phyloP scores from a whole-genome alignment of 2,113 vertebrate genomes.

The Siphamia tubifer region DNA sequence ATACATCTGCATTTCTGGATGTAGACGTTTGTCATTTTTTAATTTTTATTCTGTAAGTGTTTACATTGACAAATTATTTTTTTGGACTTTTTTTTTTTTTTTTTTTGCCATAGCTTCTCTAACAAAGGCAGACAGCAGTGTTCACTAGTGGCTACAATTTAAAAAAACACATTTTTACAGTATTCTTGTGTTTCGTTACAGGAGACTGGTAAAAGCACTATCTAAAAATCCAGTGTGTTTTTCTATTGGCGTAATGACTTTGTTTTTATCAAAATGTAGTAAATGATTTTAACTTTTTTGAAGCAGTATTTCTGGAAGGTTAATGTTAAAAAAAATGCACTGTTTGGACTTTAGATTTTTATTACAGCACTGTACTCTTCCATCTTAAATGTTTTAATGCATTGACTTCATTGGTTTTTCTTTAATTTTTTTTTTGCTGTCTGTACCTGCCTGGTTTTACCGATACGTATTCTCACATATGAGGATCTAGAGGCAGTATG shows the following conservation, averaged over 20 bases:
- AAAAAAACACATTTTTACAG: neutral
- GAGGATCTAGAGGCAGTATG: slow-evolving; percentile 1
- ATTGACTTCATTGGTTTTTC: neutral
- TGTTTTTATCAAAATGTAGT: neutral
- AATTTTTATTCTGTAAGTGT: no score
- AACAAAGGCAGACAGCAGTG: no score
- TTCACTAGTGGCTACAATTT: neutral
- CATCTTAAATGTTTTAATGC: slow-evolving; percentile 13
- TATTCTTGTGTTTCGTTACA: slow-evolving; percentile 34
- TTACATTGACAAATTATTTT: no score
- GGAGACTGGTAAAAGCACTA: slow-evolving; percentile 16
- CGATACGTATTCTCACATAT: neutral
- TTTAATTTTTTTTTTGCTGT: neutral
- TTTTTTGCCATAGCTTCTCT: no score
- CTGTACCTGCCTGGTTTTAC: slow-evolving; percentile 15
- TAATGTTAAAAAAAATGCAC: slow-evolving; percentile 6
- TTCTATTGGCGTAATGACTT: neutral
- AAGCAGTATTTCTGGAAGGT: neutral
- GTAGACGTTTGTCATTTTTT: no score
- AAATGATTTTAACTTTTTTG: slow-evolving; percentile 24
- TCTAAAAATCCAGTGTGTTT: neutral
- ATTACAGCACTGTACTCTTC: slow-evolving; percentile 1
- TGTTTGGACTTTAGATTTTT: slow-evolving; percentile 19
- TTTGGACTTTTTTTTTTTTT: no score
- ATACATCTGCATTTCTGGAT: no score